These are phyloP conservation scores for Carettochelys insculpta DNA, from an alignment of 2,113 vertebrate genomes.

Conservation along the genomic window DNA sequence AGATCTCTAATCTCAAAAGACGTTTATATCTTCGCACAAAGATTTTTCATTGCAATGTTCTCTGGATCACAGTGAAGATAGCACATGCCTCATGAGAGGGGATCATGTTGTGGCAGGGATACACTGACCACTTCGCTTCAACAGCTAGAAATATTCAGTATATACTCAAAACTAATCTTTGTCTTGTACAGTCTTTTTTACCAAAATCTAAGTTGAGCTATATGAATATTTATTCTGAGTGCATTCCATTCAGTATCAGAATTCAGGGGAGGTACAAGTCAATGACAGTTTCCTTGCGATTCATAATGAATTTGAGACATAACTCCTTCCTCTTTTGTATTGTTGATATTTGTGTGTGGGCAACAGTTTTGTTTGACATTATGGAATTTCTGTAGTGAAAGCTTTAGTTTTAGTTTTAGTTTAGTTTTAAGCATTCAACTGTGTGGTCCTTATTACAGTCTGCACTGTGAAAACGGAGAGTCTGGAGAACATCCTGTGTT, in stretches of 20 bases:
- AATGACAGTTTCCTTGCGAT: neutral
- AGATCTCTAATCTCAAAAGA: neutral
- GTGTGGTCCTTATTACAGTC: neutral
- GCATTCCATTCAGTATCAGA: neutral
- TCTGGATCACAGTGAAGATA: neutral
- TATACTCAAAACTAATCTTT: neutral
- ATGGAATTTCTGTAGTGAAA: neutral
- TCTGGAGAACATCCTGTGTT: neutral
- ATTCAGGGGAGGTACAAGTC: neutral
- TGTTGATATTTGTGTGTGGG: neutral
- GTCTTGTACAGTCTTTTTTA: neutral
- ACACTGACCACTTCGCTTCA: neutral
- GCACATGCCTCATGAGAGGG: neutral
- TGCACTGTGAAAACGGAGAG: neutral
- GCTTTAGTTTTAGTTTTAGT: neutral
- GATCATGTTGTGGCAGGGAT: neutral
- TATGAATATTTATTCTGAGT: neutral
- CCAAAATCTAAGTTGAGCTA: neutral
- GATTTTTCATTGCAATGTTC: neutral
- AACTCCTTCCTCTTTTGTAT: neutral
- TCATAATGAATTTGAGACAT: neutral
- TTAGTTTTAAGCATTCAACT: neutral
- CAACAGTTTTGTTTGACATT: neutral
- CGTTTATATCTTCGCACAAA: neutral
- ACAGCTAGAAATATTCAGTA: neutral